These are phyloP conservation scores for Hyppa rectilinea DNA, from an alignment of 2,888 invertebrate species.

Conservation along the genomic window DNA sequence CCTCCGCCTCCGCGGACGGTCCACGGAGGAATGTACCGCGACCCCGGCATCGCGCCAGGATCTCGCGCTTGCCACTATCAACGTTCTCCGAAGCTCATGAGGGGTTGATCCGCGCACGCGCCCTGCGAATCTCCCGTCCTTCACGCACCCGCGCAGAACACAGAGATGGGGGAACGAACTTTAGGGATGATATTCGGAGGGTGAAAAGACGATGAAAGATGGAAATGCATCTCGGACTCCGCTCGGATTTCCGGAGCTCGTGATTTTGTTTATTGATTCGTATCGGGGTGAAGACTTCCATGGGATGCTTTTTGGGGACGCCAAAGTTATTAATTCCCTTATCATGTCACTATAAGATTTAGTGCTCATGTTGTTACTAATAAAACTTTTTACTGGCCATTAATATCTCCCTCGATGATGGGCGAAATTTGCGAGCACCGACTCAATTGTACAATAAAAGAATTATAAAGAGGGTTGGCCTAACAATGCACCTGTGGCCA, in stretches of 20 bases:
- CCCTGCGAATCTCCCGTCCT: slow-evolving; percentile 74
- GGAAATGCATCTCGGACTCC: slow-evolving; percentile 90
- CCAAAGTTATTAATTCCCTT: slow-evolving; percentile 84
- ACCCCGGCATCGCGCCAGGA: slow-evolving; percentile 85
- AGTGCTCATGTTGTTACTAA: slow-evolving; percentile 77
- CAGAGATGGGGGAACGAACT: slow-evolving; percentile 78
- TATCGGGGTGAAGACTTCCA: slow-evolving; percentile 78
- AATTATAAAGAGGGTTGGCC: slow-evolving; percentile 66
- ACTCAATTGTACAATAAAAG: slow-evolving; percentile 60
- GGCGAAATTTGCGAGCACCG: slow-evolving; percentile 43
- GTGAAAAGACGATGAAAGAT: slow-evolving; percentile 90
- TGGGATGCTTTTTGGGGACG: slow-evolving; percentile 77
- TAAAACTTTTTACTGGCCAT: slow-evolving; percentile 75
- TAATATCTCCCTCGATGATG: slow-evolving; percentile 71
- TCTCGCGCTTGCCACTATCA: slow-evolving; percentile 84
- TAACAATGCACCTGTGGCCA: slow-evolving; percentile 80
- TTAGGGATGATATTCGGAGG: slow-evolving; percentile 89
- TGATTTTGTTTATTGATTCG: slow-evolving; percentile 91
- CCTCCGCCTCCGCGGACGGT: slow-evolving; percentile 88
- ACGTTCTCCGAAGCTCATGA: slow-evolving; percentile 85
- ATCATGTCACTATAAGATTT: slow-evolving; percentile 84
- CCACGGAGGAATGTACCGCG: slow-evolving; percentile 87
- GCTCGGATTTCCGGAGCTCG: slow-evolving; percentile 90
- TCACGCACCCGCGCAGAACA: slow-evolving; percentile 73
- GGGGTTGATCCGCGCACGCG: slow-evolving; percentile 89